Evolutionary conservation across 2,113 vertebrate species (phyloP), one percentile per base, ranked within the genome.

Genomic region (Tiliqua scincoides): DNA sequence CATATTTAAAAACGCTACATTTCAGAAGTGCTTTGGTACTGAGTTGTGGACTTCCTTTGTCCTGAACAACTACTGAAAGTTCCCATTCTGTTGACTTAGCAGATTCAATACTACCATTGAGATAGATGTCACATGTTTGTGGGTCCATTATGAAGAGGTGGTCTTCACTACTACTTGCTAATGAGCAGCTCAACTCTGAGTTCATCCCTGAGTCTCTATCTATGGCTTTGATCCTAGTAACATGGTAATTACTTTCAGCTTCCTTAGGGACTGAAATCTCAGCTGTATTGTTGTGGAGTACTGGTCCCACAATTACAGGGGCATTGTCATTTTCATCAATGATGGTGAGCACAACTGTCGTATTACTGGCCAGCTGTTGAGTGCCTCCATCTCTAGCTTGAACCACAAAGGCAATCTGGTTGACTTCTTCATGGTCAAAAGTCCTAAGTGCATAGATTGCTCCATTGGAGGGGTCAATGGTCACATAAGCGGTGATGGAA

Each of bases 261-360:
- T 97, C 97, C 89, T 97, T 97, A 93, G 98, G 98, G 78, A 99
- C 96, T 0, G 96, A 95, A 67, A 99, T 95, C 62, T 99, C 98
- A 0, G 98, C 98, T 0, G 98, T 98, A 89, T 97, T 97, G 86
- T 99, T 99, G 87, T 93, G 97, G 4, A 99, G 95, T 0, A 84
- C 89, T 0, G 99, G 99, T 5, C 96, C 96, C 87, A 98, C 96
- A 0, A 99, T 98, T 71, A 98, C 91, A 0, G 98, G 98, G 0
- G 97, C 89, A 0, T 99, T 99, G 94, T 99, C 99, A 1, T 99
- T 99, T 90, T 99, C 98, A 6, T 99, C 99, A 4, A 99, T 95
- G 85, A 99, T 93, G 9, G 98, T 99, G 6, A 99, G 96, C 0
- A 98, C 96, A 7, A 99, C 97, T 0, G 98, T 99, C 86, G 98